Conservation (phyloP, 1,140 invertebrate species). For the Mizuhopecten yessoensis region DNA sequence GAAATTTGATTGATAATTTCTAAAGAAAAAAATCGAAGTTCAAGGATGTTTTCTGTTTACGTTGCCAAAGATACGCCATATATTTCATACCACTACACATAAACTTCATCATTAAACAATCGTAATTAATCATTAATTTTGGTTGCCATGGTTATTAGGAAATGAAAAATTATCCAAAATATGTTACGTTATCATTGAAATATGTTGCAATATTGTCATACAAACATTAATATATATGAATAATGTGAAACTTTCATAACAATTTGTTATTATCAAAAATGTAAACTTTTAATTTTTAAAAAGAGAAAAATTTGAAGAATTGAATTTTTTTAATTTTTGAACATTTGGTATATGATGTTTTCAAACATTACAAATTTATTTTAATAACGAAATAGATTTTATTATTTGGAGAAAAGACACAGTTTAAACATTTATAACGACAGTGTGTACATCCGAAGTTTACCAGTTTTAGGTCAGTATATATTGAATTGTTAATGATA, state of each 20-base stretch:
- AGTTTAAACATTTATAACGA: not conserved
- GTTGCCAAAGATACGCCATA: slow-evolving; percentile 25
- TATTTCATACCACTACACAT: not conserved
- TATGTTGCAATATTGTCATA: slow-evolving; percentile 10
- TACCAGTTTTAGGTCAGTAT: not conserved
- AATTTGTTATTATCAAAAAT: not conserved
- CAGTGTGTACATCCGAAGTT: not conserved
- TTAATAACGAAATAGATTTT: not conserved
- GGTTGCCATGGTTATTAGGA: slow-evolving; percentile 4
- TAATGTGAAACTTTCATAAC: too few species aligned
- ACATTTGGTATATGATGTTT: not conserved
- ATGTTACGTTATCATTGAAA: not conserved
- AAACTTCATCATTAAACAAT: not conserved
- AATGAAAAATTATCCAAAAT: slow-evolving; percentile 10
- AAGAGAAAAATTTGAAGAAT: not conserved
- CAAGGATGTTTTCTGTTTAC: not conserved
- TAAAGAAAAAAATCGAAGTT: not conserved
- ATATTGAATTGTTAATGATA: not conserved
- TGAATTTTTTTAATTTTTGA: not conserved
- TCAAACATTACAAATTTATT: not conserved
- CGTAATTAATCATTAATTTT: not conserved
- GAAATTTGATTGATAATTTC: not conserved
- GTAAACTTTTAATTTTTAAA: not conserved
- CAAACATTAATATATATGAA: slow-evolving; percentile 6
- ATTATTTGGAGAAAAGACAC: slow-evolving; percentile 21